Evolutionary conservation across 2,888 invertebrate species (phyloP).

Genomic region (Coremacera marginata): DNA sequence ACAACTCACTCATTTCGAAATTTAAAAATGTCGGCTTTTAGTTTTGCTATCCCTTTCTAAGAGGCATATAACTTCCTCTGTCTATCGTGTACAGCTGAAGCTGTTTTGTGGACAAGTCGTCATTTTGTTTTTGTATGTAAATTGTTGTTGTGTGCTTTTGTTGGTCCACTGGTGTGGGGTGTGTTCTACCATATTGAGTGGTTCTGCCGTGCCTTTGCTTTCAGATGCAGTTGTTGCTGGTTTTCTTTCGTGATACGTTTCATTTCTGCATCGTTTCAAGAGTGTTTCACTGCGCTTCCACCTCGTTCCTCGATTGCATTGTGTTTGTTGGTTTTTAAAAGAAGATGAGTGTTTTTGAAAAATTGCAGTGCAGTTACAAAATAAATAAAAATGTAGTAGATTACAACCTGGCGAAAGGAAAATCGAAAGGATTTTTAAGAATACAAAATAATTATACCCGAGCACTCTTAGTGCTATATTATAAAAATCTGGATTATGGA

Average conservation of each 20-base stretch:
- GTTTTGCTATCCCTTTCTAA: slow-evolving; percentile 40
- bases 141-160: slow-evolving; percentile 9
- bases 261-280: slow-evolving; percentile 35
- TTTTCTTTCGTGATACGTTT: neutral
- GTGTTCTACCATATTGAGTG: slow-evolving; percentile 2
- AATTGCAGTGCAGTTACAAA: too few relatives aligned
- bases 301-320: slow-evolving; percentile 18
- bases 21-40: slow-evolving; percentile 49
- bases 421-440: too few relatives aligned
- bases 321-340: neutral
- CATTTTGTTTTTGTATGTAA: slow-evolving; percentile 62
- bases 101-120: slow-evolving; percentile 54
- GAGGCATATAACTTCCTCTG: neutral
- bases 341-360: neutral
- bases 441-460: too few relatives aligned
- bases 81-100: slow-evolving; percentile 48
- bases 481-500: too few relatives aligned
- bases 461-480: too few relatives aligned
- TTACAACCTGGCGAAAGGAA: too few relatives aligned
- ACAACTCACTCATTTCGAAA: slow-evolving; percentile 29
- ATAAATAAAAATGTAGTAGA: too few relatives aligned
- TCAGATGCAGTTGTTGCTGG: neutral
- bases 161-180: slow-evolving; percentile 15
- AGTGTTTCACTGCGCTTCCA: slow-evolving; percentile 7
- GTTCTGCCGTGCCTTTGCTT: neutral